These are phyloP conservation scores for Brachionus plicatilis DNA, from an alignment of 1,140 invertebrate species.

Conservation along the genomic window DNA sequence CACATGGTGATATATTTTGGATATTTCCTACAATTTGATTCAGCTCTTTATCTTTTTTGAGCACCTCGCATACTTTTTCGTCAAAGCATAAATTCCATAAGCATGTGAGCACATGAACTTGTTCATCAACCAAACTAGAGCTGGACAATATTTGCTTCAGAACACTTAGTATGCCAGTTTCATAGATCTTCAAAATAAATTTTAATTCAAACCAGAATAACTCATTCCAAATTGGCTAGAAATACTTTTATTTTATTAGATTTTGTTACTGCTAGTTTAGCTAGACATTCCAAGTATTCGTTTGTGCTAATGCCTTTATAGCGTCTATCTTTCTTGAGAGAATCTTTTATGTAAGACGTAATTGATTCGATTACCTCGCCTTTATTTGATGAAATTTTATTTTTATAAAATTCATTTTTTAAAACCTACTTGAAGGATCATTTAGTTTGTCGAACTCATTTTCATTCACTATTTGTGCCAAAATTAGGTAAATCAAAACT, in stretches of 20 bases:
- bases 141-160: constrained; percentile 6
- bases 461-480: constrained; percentile 25
- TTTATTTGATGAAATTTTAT: not conserved
- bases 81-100: constrained; percentile 38
- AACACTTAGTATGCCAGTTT: not conserved
- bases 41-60: constrained; percentile 5
- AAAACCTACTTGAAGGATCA: constrained; percentile 3
- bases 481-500: constrained; percentile 6
- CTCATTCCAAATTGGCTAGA: not conserved
- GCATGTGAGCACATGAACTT: not conserved
- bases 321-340: not conserved
- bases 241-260: constrained; percentile 2
- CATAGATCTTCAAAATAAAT: constrained; percentile 12
- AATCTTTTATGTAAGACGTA: not conserved
- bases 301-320: constrained; percentile 22
- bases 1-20: not conserved
- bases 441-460: constrained; percentile 18
- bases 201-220: not conserved
- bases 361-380: not conserved
- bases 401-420: not conserved
- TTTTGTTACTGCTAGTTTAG: not conserved
- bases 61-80: not conserved
- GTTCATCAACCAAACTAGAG: not conserved
- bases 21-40: not conserved
- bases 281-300: constrained; percentile 4